Conservation (phyloP, 2,888 invertebrate genomes). For the Phortica magna region DNA sequence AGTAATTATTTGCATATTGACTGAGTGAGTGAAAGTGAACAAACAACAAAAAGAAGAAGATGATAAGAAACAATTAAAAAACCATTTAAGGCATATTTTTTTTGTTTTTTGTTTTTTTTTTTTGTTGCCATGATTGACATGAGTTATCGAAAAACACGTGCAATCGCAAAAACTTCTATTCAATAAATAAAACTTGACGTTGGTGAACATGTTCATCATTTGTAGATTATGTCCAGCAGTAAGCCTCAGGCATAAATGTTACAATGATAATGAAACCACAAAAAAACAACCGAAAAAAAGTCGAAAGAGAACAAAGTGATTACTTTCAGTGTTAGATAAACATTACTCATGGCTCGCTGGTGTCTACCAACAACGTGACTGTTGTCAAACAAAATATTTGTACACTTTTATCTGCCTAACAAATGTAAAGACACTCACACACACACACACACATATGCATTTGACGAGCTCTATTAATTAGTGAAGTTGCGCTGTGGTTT, state of each 20-base stretch:
- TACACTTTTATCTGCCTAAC: neutral
- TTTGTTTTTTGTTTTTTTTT: neutral
- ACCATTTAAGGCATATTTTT: neutral
- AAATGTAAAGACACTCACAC: neutral
- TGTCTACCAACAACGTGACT: neutral
- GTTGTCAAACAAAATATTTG: neutral
- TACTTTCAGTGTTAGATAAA: neutral
- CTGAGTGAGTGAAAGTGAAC: conserved; percentile 54
- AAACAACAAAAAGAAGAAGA: neutral
- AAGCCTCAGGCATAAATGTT: neutral
- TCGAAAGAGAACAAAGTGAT: neutral
- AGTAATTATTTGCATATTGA: neutral
- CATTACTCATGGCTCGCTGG: neutral
- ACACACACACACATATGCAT: neutral
- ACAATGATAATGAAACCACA: neutral
- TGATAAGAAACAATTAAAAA: neutral
- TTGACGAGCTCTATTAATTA: neutral
- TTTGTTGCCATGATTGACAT: neutral
- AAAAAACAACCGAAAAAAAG: neutral
- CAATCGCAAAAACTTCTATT: neutral
- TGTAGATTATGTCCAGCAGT: neutral
- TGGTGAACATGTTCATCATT: neutral
- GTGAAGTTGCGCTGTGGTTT: neutral
- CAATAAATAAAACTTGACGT: neutral
- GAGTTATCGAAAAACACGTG: neutral